Base-by-base conservation (phyloP, 1,140 invertebrate species). In the Drosophila eugracilis region DNA sequence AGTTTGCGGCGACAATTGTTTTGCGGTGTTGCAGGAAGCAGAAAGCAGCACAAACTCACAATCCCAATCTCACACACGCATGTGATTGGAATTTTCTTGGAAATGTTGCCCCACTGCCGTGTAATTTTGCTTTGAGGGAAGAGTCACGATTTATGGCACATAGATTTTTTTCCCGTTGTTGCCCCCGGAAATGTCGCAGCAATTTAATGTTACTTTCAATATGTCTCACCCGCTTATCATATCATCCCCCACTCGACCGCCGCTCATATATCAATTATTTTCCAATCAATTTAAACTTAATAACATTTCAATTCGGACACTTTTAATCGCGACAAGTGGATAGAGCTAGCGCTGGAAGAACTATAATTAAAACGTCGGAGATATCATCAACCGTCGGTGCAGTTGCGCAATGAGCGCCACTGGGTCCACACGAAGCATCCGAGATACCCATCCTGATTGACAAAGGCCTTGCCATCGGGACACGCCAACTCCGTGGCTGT, bases 1-100 rank as follows among this genome's bases (percentile, higher is more conserved):
- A 85, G 60, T 85, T 75, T 76, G 81, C 50, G 81, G 83, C 73
- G 83, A 83, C 83, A 88, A 86, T 86, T 88, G 81, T 77, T 85
- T 86, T 65, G 71, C 28, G 45, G 37, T 73, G 53, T 54, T 70
- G 62, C 62, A 54, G 36, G 24, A 17, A 17, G 15, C 41, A 26
- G 41, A 42, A 47, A 59, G 37, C 24, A 37, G 41, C 45, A 59
- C 28, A 54, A 24, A 42, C 32, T 47, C 32, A 62, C 34, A 30
- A 19, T 47, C 41, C 30, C 49, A 42, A 63, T 63, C 53, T 59
- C 65, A 55, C 9, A 54, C 71, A 55, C 9, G 50, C 71, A 65
- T 42, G 39, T 39, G 41, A 53, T 19, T 81, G 71, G 34, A 59
- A 83, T 74, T 65, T 77, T 42, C 60, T 69, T 54, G 34, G 30